These are phyloP conservation scores for Cisticola juncidis DNA, from an alignment of 2,113 vertebrate genomes.

Conservation along the genomic window DNA sequence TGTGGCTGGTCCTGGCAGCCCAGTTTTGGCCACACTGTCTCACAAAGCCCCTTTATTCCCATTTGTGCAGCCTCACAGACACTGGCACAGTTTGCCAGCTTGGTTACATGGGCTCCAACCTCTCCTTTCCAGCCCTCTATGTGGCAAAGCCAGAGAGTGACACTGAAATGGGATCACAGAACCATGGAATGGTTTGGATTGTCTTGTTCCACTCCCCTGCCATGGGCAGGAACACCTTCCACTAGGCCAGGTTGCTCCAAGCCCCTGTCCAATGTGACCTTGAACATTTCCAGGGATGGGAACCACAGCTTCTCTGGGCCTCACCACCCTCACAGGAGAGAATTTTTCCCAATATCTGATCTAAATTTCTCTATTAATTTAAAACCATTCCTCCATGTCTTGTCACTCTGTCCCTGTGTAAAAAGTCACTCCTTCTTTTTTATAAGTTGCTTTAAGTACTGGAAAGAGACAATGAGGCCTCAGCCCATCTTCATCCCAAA, in stretches of 20 bases:
- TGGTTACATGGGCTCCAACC: not conserved
- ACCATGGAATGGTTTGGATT: not conserved
- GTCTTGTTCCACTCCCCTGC: not conserved
- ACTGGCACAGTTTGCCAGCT: not conserved
- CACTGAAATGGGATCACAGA: not conserved
- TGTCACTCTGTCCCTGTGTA: no score
- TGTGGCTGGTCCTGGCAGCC: rapidly evolving
- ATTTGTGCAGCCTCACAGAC: not conserved
- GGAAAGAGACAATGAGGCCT: not conserved
- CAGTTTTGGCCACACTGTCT: not conserved
- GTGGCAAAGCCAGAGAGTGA: not conserved
- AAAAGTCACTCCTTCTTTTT: not conserved
- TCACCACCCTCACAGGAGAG: not conserved
- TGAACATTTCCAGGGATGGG: not conserved
- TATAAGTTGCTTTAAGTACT: not conserved
- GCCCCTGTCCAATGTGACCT: not conserved
- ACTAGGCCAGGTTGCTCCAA: not conserved
- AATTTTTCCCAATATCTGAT: not conserved
- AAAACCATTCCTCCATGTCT: not conserved
- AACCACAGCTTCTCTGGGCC: not conserved
- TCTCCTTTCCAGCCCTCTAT: not conserved
- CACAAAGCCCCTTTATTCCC: not conserved
- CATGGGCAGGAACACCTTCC: not conserved
- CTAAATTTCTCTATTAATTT: not conserved
- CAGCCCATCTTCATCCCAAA: not conserved